Conservation (phyloP, 2,888 invertebrate genomes). For the Ornithoptera alexandrae region DNA sequence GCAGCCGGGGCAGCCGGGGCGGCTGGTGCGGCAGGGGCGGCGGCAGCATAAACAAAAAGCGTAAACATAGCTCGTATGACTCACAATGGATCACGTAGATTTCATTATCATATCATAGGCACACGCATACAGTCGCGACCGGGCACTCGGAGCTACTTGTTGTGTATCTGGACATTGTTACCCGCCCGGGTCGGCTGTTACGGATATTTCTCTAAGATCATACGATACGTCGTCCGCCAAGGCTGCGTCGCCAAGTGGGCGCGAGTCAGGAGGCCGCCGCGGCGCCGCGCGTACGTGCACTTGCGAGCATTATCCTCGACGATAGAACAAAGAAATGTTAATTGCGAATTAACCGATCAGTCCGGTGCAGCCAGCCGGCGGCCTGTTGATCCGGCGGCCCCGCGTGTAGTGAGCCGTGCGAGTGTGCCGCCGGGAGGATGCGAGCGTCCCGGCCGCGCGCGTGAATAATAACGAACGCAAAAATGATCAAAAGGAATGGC, state of each 20-base stretch:
- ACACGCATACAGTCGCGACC: slow-evolving; percentile 65
- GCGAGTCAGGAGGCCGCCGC: slow-evolving; percentile 43
- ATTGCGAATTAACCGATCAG: slow-evolving; percentile 54
- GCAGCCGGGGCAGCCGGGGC: slow-evolving; percentile 37
- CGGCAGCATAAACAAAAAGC: slow-evolving; percentile 70
- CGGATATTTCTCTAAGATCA: slow-evolving; percentile 26
- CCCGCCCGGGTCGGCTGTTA: slow-evolving; percentile 37
- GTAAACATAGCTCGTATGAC: slow-evolving; percentile 73
- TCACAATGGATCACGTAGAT: slow-evolving; percentile 71
- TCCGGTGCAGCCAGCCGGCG: slow-evolving; percentile 54
- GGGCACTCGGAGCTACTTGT: slow-evolving; percentile 60
- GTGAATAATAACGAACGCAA: slow-evolving; percentile 72
- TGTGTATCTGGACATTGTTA: slow-evolving; percentile 48
- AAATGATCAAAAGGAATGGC: slow-evolving; percentile 79
- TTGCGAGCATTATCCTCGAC: slow-evolving; percentile 65
- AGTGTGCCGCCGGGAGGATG: slow-evolving; percentile 59
- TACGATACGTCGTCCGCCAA: slow-evolving; percentile 44
- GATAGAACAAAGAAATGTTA: slow-evolving; percentile 70
- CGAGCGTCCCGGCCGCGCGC: slow-evolving; percentile 64
- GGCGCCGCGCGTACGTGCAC: slow-evolving; percentile 48
- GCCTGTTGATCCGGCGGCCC: slow-evolving; percentile 65
- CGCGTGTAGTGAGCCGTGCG: slow-evolving; percentile 66
- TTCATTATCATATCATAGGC: slow-evolving; percentile 76
- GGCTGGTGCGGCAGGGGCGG: slow-evolving; percentile 42
- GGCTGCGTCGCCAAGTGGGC: slow-evolving; percentile 55